Evolutionary conservation across 2,797 vertebrate genomes (phyloP), one percentile per base, ranked within the genome.

Genomic region (Acrossocheilus wenchowensis): DNA sequence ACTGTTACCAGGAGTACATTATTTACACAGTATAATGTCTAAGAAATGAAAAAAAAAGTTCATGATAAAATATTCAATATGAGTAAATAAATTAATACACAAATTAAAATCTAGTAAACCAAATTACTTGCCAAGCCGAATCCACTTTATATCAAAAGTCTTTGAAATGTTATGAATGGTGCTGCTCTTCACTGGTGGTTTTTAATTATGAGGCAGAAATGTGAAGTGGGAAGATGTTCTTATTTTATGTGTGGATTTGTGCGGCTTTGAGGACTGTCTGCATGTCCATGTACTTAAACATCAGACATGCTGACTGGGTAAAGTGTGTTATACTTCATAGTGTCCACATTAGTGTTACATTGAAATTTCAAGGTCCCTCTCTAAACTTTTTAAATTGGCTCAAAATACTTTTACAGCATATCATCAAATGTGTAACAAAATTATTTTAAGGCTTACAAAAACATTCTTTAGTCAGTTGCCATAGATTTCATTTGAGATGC

Each of bases 21-120:
- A 95, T 94, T 95, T 94, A 93, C 92, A 71, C 87, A 88, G 91
- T 92, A 91, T 93, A 94, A 95, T 92, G 91, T 91, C 89, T 92
- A 19, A 77, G 30, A 86, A 71, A 78, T 39, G 91, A 92, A 93
- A 93, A 94, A 93, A 94, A 92, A 91, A 87, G 87, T 23, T 21
- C 4, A 50, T 74, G 41, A 19, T 54, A 41, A 62, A 54, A 26
- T 30, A 14, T 43, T 45, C 69, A 73, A 15, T 45, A 23, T 45
- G 12, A 73, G 41, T 17, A 26, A 73, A 74, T 74, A 30, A 30
- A 74, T 30, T 50, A 48, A 48, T 74, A 30, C 75, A 77, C 39
- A 41, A 43, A 64, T 15, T 45, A 30, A 34, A 80, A 26, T 62
- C 60, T 12, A 62, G 21, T 23, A 23, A 26, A 30, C 60, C 26